Evolutionary conservation across 2,888 invertebrate genomes (phyloP), one percentile per base, ranked within the genome.

Genomic region (Tetanocera ferruginea): DNA sequence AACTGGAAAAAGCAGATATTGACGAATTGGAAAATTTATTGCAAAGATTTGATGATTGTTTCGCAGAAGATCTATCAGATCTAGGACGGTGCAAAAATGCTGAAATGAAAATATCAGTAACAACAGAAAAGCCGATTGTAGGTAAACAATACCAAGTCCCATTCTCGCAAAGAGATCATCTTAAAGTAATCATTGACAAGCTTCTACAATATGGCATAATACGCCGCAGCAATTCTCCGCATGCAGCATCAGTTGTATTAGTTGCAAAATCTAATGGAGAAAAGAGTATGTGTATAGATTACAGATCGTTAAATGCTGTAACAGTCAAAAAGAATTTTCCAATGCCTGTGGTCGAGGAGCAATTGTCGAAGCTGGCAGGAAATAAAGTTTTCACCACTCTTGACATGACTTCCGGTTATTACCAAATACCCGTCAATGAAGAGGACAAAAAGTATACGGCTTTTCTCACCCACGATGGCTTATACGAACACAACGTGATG

Each of bases 401-500:
- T 5, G 84, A 84, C 43, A 83, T 83, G 11, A 37, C 77, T 31
- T 8, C 85, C 84, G 31, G 86, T 85, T 8, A 78, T n/a, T n/a
- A n/a, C n/a, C n/a, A n/a, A n/a, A n/a, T n/a, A n/a, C n/a, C n/a
- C n/a, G n/a, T n/a, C n/a, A n/a, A n/a, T n/a, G n/a, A n/a, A n/a
- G n/a, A n/a, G n/a, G n/a, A n/a, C n/a, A n/a, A n/a, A n/a, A n/a
- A n/a, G n/a, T n/a, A n/a, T n/a, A n/a, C n/a, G n/a, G n/a, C n/a
- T n/a, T n/a, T n/a, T n/a, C n/a, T n/a, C n/a, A n/a, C n/a, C n/a
- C n/a, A n/a, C n/a, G n/a, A n/a, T n/a, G n/a, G n/a, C n/a, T n/a
- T 86, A 3, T 88, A 81, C 66, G 84, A 88, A 80, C 87, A 83
- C 71, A 70, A 80, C 2, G 71, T 82, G 0, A 85, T 88, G 85